Evolutionary conservation across 2,797 vertebrate genomes (phyloP), one percentile per base, ranked within the genome.

Genomic region (Manis pentadactyla): DNA sequence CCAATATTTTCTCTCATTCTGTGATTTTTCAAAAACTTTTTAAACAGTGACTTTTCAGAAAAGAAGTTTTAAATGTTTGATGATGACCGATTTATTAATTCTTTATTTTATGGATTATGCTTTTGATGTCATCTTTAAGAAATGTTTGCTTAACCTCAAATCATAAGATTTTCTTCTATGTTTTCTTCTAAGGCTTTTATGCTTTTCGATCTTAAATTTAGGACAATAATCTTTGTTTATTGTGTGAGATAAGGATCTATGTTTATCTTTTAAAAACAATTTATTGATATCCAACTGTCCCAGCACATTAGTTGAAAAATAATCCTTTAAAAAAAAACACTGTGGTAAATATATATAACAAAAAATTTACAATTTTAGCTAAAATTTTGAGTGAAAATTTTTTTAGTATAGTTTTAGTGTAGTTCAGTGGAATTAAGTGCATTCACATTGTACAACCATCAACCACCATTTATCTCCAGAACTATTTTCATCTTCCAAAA

Each of bases 101-200:
- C n/a, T 85, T 81, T 73, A n/a, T 73, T 10, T 73, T 27, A 27
- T 13, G 27, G 27, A 39, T 91, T 87, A 11, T 81, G n/a, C 18
- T 87, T 81, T 81, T 27, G 19, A n/a, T 81, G n/a, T 86, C 27
- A 15, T 49, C 81, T 46, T 87, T 92, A 87, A 87, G 68, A 82
- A 95, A 34, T 51, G 21, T 87, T 94, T 75, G 11, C 19, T 51
- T 87, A 57, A 87, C 1, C 9, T 21, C 34, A 63, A 57, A 39
- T 61, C 51, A 7, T 68, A 82, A 87, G 59, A 51, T 92, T 87
- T 91, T 49, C n/a, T 75, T 12, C n/a, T 31, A n/a, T 42, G 1
- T 95, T 68, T 59, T 81, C 51, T 92, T 66, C n/a, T 57, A 74
- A 63, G 21, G 57, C 5, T 82, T 85, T 90, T 53, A 21, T n/a